These are phyloP conservation scores for Nyctereutes procyonoides DNA, from an alignment of 2,113 vertebrate species.

Conservation along the genomic window DNA sequence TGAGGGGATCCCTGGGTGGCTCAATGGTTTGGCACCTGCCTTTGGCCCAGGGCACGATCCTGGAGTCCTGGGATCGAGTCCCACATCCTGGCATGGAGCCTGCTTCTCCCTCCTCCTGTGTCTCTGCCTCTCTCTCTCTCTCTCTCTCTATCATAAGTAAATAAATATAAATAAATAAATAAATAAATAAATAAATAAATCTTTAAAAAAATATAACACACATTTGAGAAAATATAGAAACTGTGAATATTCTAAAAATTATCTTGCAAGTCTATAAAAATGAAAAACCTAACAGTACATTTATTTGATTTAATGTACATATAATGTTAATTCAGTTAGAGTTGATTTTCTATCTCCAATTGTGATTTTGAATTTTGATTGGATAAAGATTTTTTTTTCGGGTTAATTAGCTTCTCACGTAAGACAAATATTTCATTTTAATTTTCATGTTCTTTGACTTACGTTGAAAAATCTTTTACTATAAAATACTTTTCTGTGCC, in stretches of 20 bases:
- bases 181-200: too few species aligned
- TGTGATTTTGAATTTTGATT: conserved; percentile 45
- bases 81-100: too few species aligned
- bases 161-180: too few species aligned
- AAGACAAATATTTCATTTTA: neutral
- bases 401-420: neutral
- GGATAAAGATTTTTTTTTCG: conserved; percentile 34
- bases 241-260: neutral
- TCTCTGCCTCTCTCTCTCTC: too few species aligned
- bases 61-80: too few species aligned
- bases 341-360: conserved; percentile 34
- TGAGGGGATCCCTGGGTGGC: neutral
- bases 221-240: conserved; percentile 52
- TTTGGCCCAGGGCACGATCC: too few species aligned
- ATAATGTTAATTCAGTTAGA: conserved; percentile 1
- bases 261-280: neutral
- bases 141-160: too few species aligned
- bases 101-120: too few species aligned
- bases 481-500: neutral
- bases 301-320: conserved; percentile 19
- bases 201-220: neutral
- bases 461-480: neutral
- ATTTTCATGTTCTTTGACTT: conserved; percentile 31
- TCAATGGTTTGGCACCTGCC: too few species aligned
- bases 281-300: neutral